phyloP scores from a whole-genome alignment of 2,797 vertebrate species.

The Malurus leucopterus region DNA sequence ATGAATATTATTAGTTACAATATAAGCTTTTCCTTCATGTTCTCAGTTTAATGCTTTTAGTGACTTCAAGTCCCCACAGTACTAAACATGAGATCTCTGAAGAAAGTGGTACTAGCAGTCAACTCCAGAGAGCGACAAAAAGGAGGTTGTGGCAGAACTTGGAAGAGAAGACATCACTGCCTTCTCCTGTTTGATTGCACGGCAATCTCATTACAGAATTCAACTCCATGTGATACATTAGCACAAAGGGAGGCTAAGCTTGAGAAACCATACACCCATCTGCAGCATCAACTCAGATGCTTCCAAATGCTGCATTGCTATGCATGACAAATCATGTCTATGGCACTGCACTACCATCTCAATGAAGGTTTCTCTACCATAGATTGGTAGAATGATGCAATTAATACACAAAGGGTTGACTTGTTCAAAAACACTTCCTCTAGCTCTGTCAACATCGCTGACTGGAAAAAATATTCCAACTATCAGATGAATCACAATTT shows the following conservation, averaged over 20 bases:
- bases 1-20: background rate
- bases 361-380: background rate
- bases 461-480: background rate
- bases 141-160: background rate
- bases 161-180: background rate
- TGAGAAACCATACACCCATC: background rate
- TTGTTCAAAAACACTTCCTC: background rate
- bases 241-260: background rate
- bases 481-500: background rate
- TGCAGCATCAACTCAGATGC: background rate
- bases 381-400: background rate
- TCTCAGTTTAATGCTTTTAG: background rate
- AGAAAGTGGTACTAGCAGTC: background rate
- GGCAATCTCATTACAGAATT: background rate
- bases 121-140: background rate
- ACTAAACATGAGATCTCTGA: background rate
- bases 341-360: background rate
- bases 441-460: background rate
- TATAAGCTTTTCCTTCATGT: background rate
- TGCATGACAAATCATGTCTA: background rate
- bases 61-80: background rate
- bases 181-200: background rate
- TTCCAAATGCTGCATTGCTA: background rate
- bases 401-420: background rate
- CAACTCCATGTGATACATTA: background rate